A percentile compares a stretch with the other conserved stretches of the same genome.
Conservation (phyloP, 2,113 vertebrate species). For the Varanus salvator region DNA sequence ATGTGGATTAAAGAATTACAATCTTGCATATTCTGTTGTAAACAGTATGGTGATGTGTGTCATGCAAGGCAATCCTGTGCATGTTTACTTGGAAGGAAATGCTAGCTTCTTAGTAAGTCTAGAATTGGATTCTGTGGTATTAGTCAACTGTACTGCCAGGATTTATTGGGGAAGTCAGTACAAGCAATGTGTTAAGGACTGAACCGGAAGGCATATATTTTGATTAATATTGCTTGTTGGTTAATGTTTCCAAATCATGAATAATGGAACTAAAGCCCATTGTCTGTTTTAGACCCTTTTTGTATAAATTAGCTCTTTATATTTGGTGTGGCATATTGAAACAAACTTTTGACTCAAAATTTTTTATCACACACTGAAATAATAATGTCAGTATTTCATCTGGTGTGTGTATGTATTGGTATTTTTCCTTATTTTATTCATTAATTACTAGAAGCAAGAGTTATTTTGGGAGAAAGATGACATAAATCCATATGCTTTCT, state of each 20-base stretch:
- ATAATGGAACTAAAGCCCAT: background rate
- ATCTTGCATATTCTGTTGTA: too few relatives aligned
- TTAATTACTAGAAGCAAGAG: slow-evolving; percentile 15
- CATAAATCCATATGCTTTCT: slow-evolving; percentile 18
- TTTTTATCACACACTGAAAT: slow-evolving; percentile 10
- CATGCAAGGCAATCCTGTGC: background rate
- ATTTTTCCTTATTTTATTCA: background rate
- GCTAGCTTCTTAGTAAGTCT: background rate
- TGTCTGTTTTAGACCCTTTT: background rate
- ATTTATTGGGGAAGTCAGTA: background rate
- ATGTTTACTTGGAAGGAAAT: background rate
- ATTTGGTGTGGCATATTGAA: slow-evolving; percentile 7
- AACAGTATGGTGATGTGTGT: background rate
- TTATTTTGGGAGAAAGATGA: slow-evolving; percentile 11
- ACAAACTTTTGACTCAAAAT: slow-evolving; percentile 12
- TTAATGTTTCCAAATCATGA: slow-evolving; percentile 6
- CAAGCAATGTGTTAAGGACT: background rate
- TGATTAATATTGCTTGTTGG: background rate
- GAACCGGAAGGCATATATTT: background rate
- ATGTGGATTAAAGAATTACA: too few relatives aligned
- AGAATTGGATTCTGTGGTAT: too few relatives aligned
- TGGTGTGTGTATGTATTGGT: background rate
- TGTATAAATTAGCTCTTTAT: background rate
- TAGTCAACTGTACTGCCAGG: background rate
- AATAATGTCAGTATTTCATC: slow-evolving; percentile 16